phyloP scores from a whole-genome alignment of 1,140 invertebrate species.

The Halictus rubicundus region DNA sequence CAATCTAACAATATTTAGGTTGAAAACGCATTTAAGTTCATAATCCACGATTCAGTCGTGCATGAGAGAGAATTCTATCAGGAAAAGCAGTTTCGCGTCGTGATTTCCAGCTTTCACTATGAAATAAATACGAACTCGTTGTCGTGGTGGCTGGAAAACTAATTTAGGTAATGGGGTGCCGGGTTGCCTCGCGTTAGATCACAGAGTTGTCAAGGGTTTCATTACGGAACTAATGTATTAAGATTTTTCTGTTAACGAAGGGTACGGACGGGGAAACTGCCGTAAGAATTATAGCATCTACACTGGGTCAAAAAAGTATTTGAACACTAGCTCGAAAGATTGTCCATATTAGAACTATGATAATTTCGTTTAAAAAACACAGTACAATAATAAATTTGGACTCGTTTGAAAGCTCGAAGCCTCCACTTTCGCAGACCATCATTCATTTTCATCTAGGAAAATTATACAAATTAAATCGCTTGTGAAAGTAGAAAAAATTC shows the following conservation, averaged over 20 bases:
- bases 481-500: no score
- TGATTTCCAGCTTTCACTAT: background rate
- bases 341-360: no score
- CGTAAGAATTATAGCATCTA: background rate
- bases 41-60: background rate
- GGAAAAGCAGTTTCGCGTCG: background rate
- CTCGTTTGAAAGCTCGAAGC: no score
- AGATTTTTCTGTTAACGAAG: background rate
- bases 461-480: no score
- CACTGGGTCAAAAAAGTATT: no score
- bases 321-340: no score
- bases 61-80: background rate
- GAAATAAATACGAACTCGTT: conserved; percentile 14
- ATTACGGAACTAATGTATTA: conserved; percentile 10
- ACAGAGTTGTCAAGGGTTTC: background rate
- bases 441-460: no score
- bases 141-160: background rate
- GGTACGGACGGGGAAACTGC: background rate
- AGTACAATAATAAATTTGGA: no score
- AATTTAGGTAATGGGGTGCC: conserved; percentile 18
- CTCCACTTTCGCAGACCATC: no score
- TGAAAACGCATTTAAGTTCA: background rate
- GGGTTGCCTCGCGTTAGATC: conserved; percentile 7
- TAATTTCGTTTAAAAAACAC: no score
- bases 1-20: background rate